A percentile compares a stretch with the other conserved stretches of the same genome.
Conservation (phyloP, 2,888 invertebrate genomes). For the Bellardia pandia region DNA sequence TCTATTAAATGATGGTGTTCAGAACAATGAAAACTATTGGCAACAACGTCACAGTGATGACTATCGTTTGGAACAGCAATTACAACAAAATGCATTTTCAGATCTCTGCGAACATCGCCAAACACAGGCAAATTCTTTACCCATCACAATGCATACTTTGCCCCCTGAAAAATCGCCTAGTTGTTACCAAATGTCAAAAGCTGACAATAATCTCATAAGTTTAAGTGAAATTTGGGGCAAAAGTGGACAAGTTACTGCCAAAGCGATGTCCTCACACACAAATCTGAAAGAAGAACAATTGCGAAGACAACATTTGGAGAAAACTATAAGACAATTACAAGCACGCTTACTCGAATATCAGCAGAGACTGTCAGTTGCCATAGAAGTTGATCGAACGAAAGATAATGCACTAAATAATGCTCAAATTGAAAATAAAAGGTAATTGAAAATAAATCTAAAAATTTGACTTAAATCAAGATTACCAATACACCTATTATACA, state of each 20-base stretch:
- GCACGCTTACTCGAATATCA: constrained; percentile 90
- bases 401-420: constrained; percentile 88
- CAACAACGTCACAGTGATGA: constrained; percentile 77
- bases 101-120: constrained; percentile 23
- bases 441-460: background rate
- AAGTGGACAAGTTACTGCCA: constrained; percentile 78
- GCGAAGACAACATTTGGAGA: constrained; percentile 90
- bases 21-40: constrained; percentile 73
- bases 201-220: constrained; percentile 79
- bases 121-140: constrained; percentile 76
- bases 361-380: constrained; percentile 91
- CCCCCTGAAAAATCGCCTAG: constrained; percentile 38
- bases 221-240: constrained; percentile 83
- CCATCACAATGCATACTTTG: constrained; percentile 74
- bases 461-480: too few species aligned
- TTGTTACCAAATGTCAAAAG: constrained; percentile 57
- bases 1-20: constrained; percentile 75
- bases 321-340: constrained; percentile 90
- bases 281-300: constrained; percentile 89
- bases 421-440: constrained; percentile 87
- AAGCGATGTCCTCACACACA: constrained; percentile 61
- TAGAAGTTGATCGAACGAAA: constrained; percentile 91
- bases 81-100: constrained; percentile 49
- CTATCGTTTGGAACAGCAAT: constrained; percentile 66
- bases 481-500: too few species aligned